Evolutionary conservation across 2,888 invertebrate genomes (phyloP).

Genomic region (Drosophila parthenogenetica): DNA sequence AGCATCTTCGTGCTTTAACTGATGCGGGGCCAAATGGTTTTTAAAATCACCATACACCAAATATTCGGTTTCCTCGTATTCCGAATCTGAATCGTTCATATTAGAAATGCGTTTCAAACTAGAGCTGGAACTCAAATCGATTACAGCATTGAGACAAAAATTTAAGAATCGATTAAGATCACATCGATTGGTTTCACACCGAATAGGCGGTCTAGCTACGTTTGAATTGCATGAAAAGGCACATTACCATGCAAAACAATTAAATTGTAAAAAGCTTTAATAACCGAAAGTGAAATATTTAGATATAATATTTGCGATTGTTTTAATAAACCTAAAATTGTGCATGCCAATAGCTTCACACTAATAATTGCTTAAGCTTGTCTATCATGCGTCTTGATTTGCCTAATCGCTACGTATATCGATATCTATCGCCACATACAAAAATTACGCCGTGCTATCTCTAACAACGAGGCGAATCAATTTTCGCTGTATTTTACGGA

Average conservation of each 20-base stretch:
- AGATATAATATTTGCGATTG: not conserved
- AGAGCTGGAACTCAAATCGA: not conserved
- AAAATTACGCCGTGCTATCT: slow-evolving; percentile 21
- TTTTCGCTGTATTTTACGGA: slow-evolving; percentile 57
- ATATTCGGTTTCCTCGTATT: slow-evolving; percentile 84
- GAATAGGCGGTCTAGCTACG: slow-evolving; percentile 5
- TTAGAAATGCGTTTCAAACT: slow-evolving; percentile 6
- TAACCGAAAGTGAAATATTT: not conserved
- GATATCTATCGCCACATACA: slow-evolving; percentile 26
- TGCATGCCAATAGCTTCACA: not conserved
- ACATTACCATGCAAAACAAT: not conserved
- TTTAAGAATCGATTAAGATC: no score
- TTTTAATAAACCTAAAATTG: not conserved
- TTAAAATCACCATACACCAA: slow-evolving; percentile 84
- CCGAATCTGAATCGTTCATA: slow-evolving; percentile 82
- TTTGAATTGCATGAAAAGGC: not conserved
- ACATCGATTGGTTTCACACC: not conserved
- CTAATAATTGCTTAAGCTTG: not conserved
- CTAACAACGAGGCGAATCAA: slow-evolving; percentile 59
- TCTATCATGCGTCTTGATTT: not conserved
- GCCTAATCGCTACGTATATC: slow-evolving; percentile 14
- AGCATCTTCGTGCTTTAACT: slow-evolving; percentile 74
- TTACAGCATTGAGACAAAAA: no score
- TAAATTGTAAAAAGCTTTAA: not conserved
- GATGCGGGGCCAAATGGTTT: slow-evolving; percentile 77